Percentiles rank a stretch among this genome's conserved stretches.
phyloP scores from a whole-genome alignment of 2,888 invertebrate genomes.

The Iphiclides podalirius region DNA sequence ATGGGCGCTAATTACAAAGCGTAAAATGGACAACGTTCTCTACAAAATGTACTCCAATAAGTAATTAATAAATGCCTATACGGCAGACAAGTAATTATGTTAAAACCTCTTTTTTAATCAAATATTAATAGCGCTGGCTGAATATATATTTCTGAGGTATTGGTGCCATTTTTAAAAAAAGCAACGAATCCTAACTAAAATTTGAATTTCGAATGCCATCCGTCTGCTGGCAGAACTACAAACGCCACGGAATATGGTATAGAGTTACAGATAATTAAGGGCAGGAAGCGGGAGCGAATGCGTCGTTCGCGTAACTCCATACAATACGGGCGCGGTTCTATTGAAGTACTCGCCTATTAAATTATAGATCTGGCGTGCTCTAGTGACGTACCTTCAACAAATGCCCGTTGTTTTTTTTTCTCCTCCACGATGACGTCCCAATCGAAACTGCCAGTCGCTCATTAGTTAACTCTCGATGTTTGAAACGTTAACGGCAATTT shows the following conservation, averaged over 20 bases:
- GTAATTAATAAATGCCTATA: background rate
- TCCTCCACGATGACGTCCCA: slow-evolving; percentile 4
- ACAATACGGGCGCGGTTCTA: slow-evolving; percentile 30
- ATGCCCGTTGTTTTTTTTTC: slow-evolving; percentile 16
- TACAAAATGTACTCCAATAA: background rate
- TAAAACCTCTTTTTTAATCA: too few species aligned
- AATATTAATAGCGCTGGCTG: too few species aligned
- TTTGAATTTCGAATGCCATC: slow-evolving; percentile 16
- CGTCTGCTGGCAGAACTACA: slow-evolving; percentile 9
- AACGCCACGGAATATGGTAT: slow-evolving; percentile 25
- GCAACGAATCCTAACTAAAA: background rate
- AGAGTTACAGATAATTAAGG: slow-evolving; percentile 38
- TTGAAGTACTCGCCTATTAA: slow-evolving; percentile 27
- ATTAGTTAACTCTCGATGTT: slow-evolving; percentile 18
- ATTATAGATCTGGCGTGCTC: slow-evolving; percentile 23
- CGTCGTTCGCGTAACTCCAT: slow-evolving; percentile 26
- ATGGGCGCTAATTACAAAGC: background rate
- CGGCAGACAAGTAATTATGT: too few species aligned
- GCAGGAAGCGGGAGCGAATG: slow-evolving; percentile 32
- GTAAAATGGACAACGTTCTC: background rate
- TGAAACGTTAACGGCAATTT: background rate
- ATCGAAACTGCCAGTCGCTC: slow-evolving; percentile 18
- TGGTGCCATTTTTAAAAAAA: background rate
- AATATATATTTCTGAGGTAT: too few species aligned
- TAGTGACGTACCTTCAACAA: slow-evolving; percentile 18